Evolutionary conservation across 2,113 vertebrate genomes (phyloP).

Genomic region (Oplegnathus fasciatus): DNA sequence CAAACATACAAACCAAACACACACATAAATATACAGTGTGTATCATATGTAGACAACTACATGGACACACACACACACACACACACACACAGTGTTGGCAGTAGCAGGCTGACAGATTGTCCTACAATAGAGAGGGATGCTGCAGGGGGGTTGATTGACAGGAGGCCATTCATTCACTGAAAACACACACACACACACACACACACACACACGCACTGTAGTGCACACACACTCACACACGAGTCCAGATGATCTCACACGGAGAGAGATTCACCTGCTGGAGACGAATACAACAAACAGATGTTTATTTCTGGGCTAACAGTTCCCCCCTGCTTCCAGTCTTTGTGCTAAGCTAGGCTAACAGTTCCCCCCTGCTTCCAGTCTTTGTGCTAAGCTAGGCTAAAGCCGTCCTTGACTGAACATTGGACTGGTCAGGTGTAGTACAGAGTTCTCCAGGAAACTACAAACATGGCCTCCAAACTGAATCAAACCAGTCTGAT

Average conservation of each 20-base stretch:
- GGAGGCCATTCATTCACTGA: constrained; percentile 42
- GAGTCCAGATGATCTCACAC: constrained; percentile 19
- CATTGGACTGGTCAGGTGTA: too few relatives aligned
- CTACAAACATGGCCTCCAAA: too few relatives aligned
- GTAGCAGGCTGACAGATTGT: constrained; percentile 68
- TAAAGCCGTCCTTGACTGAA: too few relatives aligned
- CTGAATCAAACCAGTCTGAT: too few relatives aligned
- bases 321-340: not conserved
- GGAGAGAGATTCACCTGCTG: not conserved
- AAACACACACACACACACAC: constrained; percentile 19
- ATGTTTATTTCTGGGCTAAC: too few relatives aligned
- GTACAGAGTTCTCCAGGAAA: too few relatives aligned
- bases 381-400: not conserved
- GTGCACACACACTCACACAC: constrained; percentile 13
- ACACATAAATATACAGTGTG: not conserved
- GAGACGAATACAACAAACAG: too few relatives aligned
- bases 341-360: not conserved
- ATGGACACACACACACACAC: constrained; percentile 12
- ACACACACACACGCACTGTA: not conserved
- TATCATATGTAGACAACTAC: not conserved
- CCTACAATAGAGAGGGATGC: constrained; percentile 48
- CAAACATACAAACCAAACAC: not conserved
- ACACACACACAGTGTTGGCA: constrained; percentile 46
- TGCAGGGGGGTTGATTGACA: constrained; percentile 45
- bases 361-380: not conserved